These are phyloP conservation scores for Macrosteles quadrilineatus DNA, from an alignment of 1,140 invertebrate genomes.

Conservation along the genomic window DNA sequence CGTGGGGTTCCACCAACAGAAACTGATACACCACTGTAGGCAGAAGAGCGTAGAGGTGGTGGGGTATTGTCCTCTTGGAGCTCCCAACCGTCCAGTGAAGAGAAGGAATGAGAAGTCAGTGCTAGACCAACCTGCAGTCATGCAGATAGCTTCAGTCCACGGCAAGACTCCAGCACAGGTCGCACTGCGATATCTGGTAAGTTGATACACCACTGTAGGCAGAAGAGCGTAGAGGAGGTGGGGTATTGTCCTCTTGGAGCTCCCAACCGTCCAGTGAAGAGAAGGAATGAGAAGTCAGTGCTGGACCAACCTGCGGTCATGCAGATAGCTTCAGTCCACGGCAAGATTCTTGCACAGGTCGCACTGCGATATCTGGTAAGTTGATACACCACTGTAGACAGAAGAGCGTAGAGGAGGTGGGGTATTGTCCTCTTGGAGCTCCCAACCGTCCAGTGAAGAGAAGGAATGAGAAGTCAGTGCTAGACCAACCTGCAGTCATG, in stretches of 20 bases:
- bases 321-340: conserved; percentile 66
- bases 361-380: conserved; percentile 61
- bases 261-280: conserved; percentile 55
- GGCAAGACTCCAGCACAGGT: conserved; percentile 70
- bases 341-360: conserved; percentile 69
- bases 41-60: conserved; percentile 66
- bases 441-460: conserved; percentile 55
- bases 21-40: conserved; percentile 72
- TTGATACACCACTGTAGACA: conserved; percentile 61
- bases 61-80: conserved; percentile 78
- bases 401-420: conserved; percentile 68
- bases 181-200: conserved; percentile 61
- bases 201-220: conserved; percentile 60
- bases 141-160: conserved; percentile 68
- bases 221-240: conserved; percentile 66
- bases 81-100: conserved; percentile 56
- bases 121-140: conserved; percentile 58
- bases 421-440: conserved; percentile 77
- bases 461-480: neutral
- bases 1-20: conserved; percentile 76
- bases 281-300: conserved; percentile 1
- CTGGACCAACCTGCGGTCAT: conserved; percentile 59
- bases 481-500: conserved; percentile 60
- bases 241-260: conserved; percentile 80
- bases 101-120: conserved; percentile 16